Evolutionary conservation across 2,888 invertebrate species (phyloP).

Genomic region (Melipona bicolor): DNA sequence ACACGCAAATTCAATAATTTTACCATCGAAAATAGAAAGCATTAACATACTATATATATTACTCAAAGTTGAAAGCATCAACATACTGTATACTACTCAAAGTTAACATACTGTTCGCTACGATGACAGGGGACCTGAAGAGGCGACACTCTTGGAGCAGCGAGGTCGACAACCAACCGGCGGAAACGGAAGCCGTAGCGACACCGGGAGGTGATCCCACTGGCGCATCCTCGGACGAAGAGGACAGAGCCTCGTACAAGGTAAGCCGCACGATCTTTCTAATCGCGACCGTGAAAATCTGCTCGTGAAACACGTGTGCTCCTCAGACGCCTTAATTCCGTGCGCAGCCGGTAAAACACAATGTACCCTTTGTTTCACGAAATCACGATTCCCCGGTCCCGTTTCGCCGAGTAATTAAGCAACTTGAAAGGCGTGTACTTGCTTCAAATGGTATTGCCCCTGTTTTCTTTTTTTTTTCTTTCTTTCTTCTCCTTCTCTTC

Average conservation of each 20-base stretch:
- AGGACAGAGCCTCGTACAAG: slow-evolving; percentile 73
- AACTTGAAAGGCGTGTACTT: slow-evolving; percentile 27
- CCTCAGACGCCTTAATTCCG: slow-evolving; percentile 29
- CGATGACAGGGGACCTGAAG: slow-evolving; percentile 78
- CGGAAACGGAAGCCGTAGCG: slow-evolving; percentile 70
- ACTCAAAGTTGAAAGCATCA: no score
- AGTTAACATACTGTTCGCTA: no score
- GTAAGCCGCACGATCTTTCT: slow-evolving; percentile 50
- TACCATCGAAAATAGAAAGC: not conserved
- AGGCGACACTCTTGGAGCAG: slow-evolving; percentile 79
- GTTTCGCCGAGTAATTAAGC: slow-evolving; percentile 54
- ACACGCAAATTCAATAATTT: not conserved
- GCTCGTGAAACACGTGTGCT: slow-evolving; percentile 21
- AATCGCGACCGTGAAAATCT: not conserved
- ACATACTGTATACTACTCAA: no score
- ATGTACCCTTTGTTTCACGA: slow-evolving; percentile 47
- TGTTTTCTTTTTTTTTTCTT: slow-evolving; percentile 4
- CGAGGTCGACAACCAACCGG: slow-evolving; percentile 72
- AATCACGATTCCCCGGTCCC: slow-evolving; percentile 50
- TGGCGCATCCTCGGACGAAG: slow-evolving; percentile 64
- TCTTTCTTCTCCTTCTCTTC: slow-evolving; percentile 11
- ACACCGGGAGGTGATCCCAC: slow-evolving; percentile 59
- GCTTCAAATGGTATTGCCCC: slow-evolving; percentile 53
- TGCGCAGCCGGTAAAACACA: slow-evolving; percentile 17
- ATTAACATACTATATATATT: not conserved